Evolutionary conservation across 2,888 invertebrate genomes (phyloP).

Genomic region (Troides helena): DNA sequence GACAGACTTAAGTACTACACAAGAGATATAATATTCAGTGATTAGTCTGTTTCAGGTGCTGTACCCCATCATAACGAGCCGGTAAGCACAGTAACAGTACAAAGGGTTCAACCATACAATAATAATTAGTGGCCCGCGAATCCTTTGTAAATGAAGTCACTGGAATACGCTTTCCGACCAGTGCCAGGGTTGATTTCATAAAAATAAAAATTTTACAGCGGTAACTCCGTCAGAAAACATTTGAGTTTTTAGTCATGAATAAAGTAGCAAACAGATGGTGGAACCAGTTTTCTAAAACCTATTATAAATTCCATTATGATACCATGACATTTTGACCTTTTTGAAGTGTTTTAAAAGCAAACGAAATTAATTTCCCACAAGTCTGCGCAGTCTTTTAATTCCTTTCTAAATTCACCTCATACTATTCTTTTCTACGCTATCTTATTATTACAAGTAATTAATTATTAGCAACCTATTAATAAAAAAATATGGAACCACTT

Average conservation of each 20-base stretch:
- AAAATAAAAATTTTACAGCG: not conserved
- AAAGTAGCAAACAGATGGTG: not conserved
- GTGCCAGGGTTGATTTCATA: too few species aligned
- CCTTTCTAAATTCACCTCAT: not conserved
- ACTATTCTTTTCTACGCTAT: not conserved
- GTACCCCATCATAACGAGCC: too few species aligned
- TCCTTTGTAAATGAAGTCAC: too few species aligned
- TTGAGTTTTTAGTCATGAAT: not conserved
- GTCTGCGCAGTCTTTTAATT: not conserved
- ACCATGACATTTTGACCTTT: slow-evolving; percentile 8
- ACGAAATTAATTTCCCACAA: not conserved
- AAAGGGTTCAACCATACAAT: too few species aligned
- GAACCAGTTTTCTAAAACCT: slow-evolving; percentile 3
- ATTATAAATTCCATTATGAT: slow-evolving; percentile 24
- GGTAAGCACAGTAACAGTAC: too few species aligned
- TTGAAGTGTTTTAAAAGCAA: not conserved
- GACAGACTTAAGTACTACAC: too few species aligned
- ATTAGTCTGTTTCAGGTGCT: too few species aligned
- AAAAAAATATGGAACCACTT: not conserved
- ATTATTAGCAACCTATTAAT: not conserved
- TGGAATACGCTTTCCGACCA: too few species aligned
- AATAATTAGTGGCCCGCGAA: too few species aligned
- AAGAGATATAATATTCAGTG: too few species aligned
- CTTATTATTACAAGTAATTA: not conserved
- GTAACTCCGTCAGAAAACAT: not conserved